Percentiles rank a stretch among this genome's conserved stretches.
Conservation (phyloP, 1,140 invertebrate genomes). For the Drosophila biarmipes region DNA sequence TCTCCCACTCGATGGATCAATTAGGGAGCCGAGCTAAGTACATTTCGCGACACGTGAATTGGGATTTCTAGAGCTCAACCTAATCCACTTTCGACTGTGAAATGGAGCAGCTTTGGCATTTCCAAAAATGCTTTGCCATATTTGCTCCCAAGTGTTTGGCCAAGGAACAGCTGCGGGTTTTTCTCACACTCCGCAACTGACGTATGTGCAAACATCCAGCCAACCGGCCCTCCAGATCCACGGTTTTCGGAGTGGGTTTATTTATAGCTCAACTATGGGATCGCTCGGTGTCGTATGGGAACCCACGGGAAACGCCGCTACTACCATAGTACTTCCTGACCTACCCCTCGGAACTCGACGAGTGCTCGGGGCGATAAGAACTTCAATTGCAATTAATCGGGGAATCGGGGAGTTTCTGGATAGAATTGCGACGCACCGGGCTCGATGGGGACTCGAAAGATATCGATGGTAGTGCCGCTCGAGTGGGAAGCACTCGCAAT, state of each 20-base stretch:
- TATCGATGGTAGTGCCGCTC: background rate
- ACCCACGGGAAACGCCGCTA: constrained; percentile 22
- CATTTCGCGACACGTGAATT: background rate
- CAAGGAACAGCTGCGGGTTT: constrained; percentile 55
- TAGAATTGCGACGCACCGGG: background rate
- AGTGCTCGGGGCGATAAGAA: constrained; percentile 33
- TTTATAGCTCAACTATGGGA: constrained; percentile 25
- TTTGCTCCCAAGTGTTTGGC: constrained; percentile 8
- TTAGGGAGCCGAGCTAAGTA: background rate
- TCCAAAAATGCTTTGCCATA: constrained; percentile 21
- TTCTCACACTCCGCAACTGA: constrained; percentile 44
- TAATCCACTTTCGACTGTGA: constrained; percentile 42
- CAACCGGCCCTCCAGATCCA: background rate
- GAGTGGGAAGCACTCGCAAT: constrained; percentile 24
- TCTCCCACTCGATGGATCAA: constrained; percentile 21
- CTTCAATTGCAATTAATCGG: constrained; percentile 43
- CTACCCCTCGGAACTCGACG: constrained; percentile 41
- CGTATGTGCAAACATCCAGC: background rate
- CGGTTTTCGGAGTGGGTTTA: constrained; percentile 1
- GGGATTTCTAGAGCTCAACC: constrained; percentile 21
- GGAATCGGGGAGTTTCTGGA: constrained; percentile 16
- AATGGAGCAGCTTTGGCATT: constrained; percentile 34
- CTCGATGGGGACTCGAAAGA: constrained; percentile 1
- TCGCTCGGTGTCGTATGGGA: background rate
- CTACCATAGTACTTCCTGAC: constrained; percentile 36